A percentile compares a stretch with the other conserved stretches of the same genome.
Conservation (phyloP, 2,113 vertebrate species). For the Heteronetta atricapilla region DNA sequence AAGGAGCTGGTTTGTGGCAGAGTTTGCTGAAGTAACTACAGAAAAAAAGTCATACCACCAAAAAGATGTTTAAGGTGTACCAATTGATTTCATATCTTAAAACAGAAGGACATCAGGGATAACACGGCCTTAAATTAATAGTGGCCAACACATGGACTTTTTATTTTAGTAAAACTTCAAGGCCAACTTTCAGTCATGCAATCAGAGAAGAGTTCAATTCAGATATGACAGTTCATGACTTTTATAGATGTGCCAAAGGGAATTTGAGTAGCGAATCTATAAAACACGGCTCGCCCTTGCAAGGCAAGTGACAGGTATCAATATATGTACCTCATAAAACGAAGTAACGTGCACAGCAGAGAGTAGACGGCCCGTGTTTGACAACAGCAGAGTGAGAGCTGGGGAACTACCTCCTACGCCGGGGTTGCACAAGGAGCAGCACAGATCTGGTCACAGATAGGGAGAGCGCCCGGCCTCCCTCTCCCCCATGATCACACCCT, state of each 20-base stretch:
- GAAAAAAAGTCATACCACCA: neutral
- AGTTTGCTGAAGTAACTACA: neutral
- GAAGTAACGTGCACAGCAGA: neutral
- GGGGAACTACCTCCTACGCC: neutral
- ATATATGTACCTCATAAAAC: fast-evolving
- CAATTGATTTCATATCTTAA: neutral
- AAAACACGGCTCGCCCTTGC: neutral
- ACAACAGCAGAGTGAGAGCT: neutral
- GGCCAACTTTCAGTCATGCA: neutral
- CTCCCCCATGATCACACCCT: neutral
- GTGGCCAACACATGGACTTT: neutral
- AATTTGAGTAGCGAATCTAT: neutral
- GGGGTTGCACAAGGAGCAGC: neutral
- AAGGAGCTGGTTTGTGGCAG: neutral
- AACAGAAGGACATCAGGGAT: neutral
- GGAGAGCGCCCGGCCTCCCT: neutral
- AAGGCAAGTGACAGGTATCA: neutral
- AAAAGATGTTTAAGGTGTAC: neutral
- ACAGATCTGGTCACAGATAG: neutral
- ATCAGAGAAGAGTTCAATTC: neutral
- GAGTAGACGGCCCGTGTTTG: neutral
- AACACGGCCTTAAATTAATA: neutral
- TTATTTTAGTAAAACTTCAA: neutral
- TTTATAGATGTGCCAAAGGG: neutral
- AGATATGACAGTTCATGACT: neutral